Evolutionary conservation across 2,113 vertebrate species (phyloP), one percentile per base, ranked within the genome.

Genomic region (Gasterosteus aculeatus): DNA sequence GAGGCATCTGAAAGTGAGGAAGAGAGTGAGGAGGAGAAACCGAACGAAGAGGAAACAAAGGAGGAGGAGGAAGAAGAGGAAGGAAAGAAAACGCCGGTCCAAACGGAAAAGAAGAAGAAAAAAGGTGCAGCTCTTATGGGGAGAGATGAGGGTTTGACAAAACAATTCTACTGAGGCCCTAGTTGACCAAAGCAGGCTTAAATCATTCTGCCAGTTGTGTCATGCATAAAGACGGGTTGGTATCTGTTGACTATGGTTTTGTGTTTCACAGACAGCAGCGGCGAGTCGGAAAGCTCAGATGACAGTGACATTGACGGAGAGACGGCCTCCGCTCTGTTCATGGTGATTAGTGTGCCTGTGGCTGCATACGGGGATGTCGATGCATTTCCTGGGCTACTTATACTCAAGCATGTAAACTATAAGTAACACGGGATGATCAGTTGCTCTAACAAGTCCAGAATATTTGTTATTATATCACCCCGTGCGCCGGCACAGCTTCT

Each of bases 21-120:
- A 69, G 96, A 97, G 77, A 98, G 97, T 0, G 97, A 97, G 87
- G 96, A 97, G 83, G 97, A 98, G 79, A 97, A 96, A 71, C 94
- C 85, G 0, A 94, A 94, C 0, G 96, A 97, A 47, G 96, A 97
- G 9, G 95, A 97, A 15, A 87, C 89, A 53, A 96, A 97, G 60
- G 96, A 98, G 56, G 97, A 97, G 31, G 96, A 97, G 33, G 96
- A 96, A 56, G 96, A 98, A 14, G 96, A 97, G 15, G 97, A 97
- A 7, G 96, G 95, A 51, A 97, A 96, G 92, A 96, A 96, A 87
- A 94, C 90, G 0, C 94, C 95, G 0, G 94, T 95, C 1, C 96
- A 96, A 2, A 74, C 89, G 60, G 95, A 96, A 72, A 98, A 97
- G 90, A 97, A 95, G 91, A 96, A 96, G 78, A 95, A 93, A 84